Base-by-base conservation (phyloP, 2,888 invertebrate species). In the Standfussiana lucernea region DNA sequence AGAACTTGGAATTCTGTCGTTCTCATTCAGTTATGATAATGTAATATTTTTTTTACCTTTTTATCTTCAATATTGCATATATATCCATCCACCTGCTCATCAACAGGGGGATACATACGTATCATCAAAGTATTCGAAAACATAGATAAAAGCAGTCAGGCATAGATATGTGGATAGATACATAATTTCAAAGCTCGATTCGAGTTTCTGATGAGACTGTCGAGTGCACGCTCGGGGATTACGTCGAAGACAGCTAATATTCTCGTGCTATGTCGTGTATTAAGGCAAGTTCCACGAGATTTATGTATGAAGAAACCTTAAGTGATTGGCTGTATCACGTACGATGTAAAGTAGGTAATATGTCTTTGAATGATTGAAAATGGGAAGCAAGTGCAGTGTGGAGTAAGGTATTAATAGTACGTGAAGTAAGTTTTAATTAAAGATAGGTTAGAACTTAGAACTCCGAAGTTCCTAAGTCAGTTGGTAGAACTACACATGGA, bases 221-320 rank as follows among this genome's bases (percentile, higher is more conserved):
- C 89, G 82, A 85, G 73, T 82, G 70, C 87, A 88, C 85, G 83
- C 85, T 85, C 68, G 77, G 87, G 90, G 89, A 91, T 91, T 91
- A 90, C 80, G 32, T 64, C 70, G 78, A 85, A 87, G 91, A 90
- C 88, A 87, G 88, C 84, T 88, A 90, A 91, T 91, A 90, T 89
- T 88, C 65, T 66, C 62, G 24, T 47, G 64, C 84, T 86, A 77
- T 79, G 86, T 86, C 84, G 66, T 73, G 80, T 79, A 75, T 81
- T 81, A 78, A 79, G 78, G 82, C 80, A 86, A 80, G 79, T 82
- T 82, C 77, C 35, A 37, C 35, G 67, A 85, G 88, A 91, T 90
- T 89, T 89, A 89, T 90, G 82, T 75, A 59, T 72, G 88, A 85
- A 83, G 88, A 84, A 87, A 78, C 77, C 77, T 76, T 86, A 85